Evolutionary conservation across 2,113 vertebrate genomes (phyloP), one percentile per base, ranked within the genome.

Genomic region (Actenoides hombroni): DNA sequence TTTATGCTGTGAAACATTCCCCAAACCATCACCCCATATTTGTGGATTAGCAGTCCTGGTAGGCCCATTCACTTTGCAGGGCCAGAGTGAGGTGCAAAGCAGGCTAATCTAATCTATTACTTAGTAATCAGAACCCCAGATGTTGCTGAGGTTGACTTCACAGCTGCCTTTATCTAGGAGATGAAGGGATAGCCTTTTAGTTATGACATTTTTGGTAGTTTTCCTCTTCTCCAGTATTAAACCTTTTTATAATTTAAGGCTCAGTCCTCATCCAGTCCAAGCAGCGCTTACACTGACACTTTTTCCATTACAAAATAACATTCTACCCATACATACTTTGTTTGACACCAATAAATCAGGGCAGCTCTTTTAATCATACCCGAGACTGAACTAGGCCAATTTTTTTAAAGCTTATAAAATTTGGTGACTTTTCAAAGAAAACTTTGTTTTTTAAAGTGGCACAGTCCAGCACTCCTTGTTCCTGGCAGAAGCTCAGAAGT

Each of bases 381-480:
- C 0, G 0, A 87, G 89, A 79, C 59, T 83, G 78, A 83, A 65
- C n/a, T 49, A 80, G 57, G 78, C 46, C 17, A 40, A 4, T 21
- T 78, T 82, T 95, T 68, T 78, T 84, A 28, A 83, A 91, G 73
- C 73, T 86, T 94, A 86, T 82, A 93, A 94, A 93, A 79, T 88
- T 48, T 89, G 77, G 92, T 94, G 61, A 69, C 67, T 96, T 96
- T 92, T 94, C 92, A 94, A 97, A 95, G 64, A 86, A 86, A 91
- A 16, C 21, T 17, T 46, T 67, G 37, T 63, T 64, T 28, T 31
- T 54, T 75, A 16, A 17, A 92, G 74, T 91, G 92, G 70, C 90
- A 89, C 33, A 85, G 81, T 77, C 60, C 69, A 94, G 95, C 49
- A 94, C 88, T 91, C 86, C 78, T 65, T 94, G 94, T 96, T 95